A percentile compares a stretch with the other conserved stretches of the same genome.
phyloP scores from a whole-genome alignment of 2,113 vertebrate species.

The Tympanuchus pallidicinctus region DNA sequence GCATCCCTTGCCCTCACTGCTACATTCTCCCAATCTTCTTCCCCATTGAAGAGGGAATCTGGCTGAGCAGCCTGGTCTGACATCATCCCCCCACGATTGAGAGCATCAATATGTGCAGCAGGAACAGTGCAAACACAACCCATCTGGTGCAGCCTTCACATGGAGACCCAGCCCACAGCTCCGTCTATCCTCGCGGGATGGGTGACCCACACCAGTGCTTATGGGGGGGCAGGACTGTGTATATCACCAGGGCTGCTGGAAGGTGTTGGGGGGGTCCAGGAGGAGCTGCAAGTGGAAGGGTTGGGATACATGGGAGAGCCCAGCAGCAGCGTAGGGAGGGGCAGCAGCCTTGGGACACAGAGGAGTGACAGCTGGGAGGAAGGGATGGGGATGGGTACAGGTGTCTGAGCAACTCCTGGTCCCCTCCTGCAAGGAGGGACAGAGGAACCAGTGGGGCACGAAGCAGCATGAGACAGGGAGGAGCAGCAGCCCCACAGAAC shows the following conservation, averaged over 20 bases:
- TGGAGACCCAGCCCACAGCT: not conserved
- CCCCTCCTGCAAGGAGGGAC: not conserved
- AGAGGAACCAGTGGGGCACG: not conserved
- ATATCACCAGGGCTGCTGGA: not conserved
- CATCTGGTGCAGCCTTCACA: not conserved
- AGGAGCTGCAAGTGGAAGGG: not conserved
- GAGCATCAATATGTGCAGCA: not conserved
- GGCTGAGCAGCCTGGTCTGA: not conserved
- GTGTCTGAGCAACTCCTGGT: not conserved
- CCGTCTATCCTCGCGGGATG: not conserved
- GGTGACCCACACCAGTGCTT: not conserved
- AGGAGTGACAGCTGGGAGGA: not conserved
- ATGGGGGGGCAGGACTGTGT: not conserved
- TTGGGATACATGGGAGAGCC: not conserved
- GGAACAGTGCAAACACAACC: not conserved
- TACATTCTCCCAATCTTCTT: not conserved
- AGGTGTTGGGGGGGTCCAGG: not conserved
- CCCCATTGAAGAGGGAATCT: not conserved
- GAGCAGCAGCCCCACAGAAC: not conserved
- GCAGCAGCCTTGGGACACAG: not conserved
- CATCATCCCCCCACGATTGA: accelerated
- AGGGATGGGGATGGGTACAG: not conserved
- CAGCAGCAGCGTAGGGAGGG: accelerated
- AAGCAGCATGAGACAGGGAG: not conserved
- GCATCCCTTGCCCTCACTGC: not conserved